Evolutionary conservation across 1,140 invertebrate genomes (phyloP), one percentile per base, ranked within the genome.

Genomic region (Rhyacophila brunnea): DNA sequence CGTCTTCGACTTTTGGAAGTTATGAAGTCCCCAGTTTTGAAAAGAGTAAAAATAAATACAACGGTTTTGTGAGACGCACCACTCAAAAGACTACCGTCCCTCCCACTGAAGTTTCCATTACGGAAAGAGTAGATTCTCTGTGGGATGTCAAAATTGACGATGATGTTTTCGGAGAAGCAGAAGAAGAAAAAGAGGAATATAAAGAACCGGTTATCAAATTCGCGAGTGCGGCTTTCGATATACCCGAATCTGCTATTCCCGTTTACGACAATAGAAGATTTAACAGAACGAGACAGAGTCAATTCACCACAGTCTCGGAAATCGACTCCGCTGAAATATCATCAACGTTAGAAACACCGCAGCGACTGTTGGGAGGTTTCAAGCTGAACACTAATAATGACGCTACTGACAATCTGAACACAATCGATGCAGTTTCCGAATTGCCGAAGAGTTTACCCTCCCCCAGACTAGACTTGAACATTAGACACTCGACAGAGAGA

Each of bases 331-430:
- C 40, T 13, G 32, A 53, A 43, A 32, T 42, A 10, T 44, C 38
- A 18, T 40, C 46, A 40, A 49, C 55, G 15, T 55, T 44, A 13
- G 35, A 49, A 14, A 34, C 45, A 14, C 43, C 51, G n/a, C 50
- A 28, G 14, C 6, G 58, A 38, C 34, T 60, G 1, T 48, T 64
- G 69, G 56, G 72, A 71, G 58, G 68, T 72, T 57, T 65, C 71
- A 40, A 67, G 62, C 17, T 59, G 61, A 60, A 65, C 66, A 63
- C 42, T 64, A 19, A 53, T 51, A 60, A 54, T 63, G 32, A 58
- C 60, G 42, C 66, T 53, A 44, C 58, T 63, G 58, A 55, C 45
- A 54, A 15, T 43, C n/a, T 34, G 1, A 65, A 49, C 20, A 50
- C 40, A 47, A 19, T 58, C 49, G 65, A 64, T 49, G 56, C 38